Evolutionary conservation across 2,797 vertebrate species (phyloP).

Genomic region (Protonibea diacanthus): DNA sequence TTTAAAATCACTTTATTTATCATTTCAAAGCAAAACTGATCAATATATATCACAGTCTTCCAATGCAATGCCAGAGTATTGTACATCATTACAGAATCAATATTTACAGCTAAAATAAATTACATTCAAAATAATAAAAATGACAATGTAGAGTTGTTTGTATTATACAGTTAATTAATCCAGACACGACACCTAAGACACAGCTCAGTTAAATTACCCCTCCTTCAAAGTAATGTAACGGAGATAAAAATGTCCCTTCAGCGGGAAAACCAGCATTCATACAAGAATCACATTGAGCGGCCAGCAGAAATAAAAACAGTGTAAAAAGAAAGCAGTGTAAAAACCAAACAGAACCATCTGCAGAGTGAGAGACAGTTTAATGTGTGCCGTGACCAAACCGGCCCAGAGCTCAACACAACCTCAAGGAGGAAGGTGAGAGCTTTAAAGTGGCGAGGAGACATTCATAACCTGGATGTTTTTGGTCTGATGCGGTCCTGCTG

Average conservation of each 20-base stretch:
- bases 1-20: conserved; percentile 85
- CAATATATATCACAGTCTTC: conserved; percentile 80
- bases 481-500: conserved; percentile 33
- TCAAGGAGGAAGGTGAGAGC: conserved; percentile 15
- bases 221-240: conserved; percentile 22
- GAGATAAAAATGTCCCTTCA: conserved; percentile 19
- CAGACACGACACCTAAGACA: conserved; percentile 57
- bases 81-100: conserved; percentile 75
- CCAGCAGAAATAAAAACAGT: conserved; percentile 27
- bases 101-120: conserved; percentile 89
- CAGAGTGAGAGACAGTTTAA: conserved; percentile 40
- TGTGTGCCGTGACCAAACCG: conserved; percentile 55
- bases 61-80: conserved; percentile 76
- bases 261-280: conserved; percentile 60
- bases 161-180: conserved; percentile 68
- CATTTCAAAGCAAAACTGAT: conserved; percentile 74
- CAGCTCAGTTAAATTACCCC: conserved; percentile 29
- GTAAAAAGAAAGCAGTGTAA: conserved; percentile 14
- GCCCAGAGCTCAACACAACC: conserved; percentile 37
- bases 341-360: conserved; percentile 54
- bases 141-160: conserved; percentile 50
- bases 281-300: conserved; percentile 52
- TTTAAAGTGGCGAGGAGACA: conserved; percentile 45
- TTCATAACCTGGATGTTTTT: conserved; percentile 58
- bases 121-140: conserved; percentile 69